Percentiles rank a stretch among this genome's conserved stretches.
phyloP scores from a whole-genome alignment of 2,888 invertebrate genomes.

The Erebia ligea region DNA sequence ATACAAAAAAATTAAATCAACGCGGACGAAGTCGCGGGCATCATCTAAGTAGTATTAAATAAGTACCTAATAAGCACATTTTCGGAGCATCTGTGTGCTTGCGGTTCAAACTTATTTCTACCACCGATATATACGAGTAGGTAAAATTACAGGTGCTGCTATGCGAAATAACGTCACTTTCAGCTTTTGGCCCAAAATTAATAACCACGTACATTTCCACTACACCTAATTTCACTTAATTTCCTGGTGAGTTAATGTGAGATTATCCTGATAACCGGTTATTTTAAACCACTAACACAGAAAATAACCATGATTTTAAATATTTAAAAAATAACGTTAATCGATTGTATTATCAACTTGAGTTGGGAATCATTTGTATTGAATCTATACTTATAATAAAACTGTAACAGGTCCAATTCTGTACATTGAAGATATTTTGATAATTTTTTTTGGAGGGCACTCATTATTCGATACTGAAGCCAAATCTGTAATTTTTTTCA shows the following conservation, averaged over 20 bases:
- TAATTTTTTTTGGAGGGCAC: too few relatives aligned
- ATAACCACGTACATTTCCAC: background rate
- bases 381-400: too few relatives aligned
- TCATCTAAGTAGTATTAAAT: too few relatives aligned
- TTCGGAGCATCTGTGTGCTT: background rate
- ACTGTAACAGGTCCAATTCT: too few relatives aligned
- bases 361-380: too few relatives aligned
- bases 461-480: too few relatives aligned
- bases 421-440: too few relatives aligned
- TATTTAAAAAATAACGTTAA: too few relatives aligned
- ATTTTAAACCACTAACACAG: background rate
- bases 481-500: too few relatives aligned
- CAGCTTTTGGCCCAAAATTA: background rate
- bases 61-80: background rate
- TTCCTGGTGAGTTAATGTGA: background rate
- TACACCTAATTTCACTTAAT: constrained; percentile 5
- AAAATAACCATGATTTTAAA: background rate
- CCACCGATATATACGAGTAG: background rate
- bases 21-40: too few relatives aligned
- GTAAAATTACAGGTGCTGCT: background rate
- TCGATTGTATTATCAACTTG: too few relatives aligned
- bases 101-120: background rate
- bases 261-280: background rate
- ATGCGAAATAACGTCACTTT: background rate
- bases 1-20: too few relatives aligned